phyloP scores from a whole-genome alignment of 2,113 vertebrate species.

The Protobothrops flavoviridis region DNA sequence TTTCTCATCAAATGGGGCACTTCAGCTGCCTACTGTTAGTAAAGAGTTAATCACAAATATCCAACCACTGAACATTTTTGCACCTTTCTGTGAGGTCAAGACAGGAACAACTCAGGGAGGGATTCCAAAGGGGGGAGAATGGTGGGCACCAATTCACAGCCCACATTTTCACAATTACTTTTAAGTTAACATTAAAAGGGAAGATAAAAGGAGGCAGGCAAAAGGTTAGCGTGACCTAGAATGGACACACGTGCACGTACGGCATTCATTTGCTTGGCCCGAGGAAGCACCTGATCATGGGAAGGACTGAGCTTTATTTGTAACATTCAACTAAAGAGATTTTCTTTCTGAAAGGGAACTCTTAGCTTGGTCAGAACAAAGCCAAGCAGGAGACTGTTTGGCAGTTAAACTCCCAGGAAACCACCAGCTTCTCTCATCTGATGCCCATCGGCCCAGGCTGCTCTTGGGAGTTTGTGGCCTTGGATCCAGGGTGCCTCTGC shows the following conservation, averaged over 20 bases:
- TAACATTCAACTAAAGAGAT: constrained; percentile 44
- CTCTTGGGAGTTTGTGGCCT: not conserved
- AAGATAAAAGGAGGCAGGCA: constrained; percentile 71
- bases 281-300: constrained; percentile 49
- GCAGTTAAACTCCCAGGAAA: not conserved
- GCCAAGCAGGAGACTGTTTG: not conserved
- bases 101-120: not conserved
- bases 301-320: constrained; percentile 40
- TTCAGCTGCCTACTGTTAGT: not conserved
- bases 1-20: not conserved
- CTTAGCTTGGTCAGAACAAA: constrained; percentile 19
- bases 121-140: constrained; percentile 41
- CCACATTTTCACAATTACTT: constrained; percentile 67
- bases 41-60: constrained; percentile 47
- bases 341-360: constrained; percentile 15
- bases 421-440: too few species aligned
- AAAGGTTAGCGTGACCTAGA: constrained; percentile 73
- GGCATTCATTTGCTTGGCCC: constrained; percentile 61
- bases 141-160: constrained; percentile 59
- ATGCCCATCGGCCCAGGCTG: not conserved
- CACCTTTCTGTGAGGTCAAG: constrained; percentile 29
- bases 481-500: not conserved
- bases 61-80: constrained; percentile 31
- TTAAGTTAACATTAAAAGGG: constrained; percentile 70
- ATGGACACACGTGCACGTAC: constrained; percentile 29